Base-by-base conservation (phyloP, 1,140 invertebrate species). In the Neoseiulus cucumeris region DNA sequence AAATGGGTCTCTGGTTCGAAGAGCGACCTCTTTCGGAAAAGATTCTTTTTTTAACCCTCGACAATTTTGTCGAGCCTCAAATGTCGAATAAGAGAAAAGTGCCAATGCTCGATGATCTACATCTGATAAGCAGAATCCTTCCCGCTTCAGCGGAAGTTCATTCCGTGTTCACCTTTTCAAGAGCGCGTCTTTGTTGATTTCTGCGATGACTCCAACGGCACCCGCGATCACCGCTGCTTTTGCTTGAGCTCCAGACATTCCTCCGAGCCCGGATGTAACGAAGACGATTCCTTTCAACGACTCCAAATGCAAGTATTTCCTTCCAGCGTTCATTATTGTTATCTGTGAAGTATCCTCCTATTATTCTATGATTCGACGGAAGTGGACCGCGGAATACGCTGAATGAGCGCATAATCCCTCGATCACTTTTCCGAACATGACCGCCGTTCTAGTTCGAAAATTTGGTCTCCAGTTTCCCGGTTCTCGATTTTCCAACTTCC, bases 241-340 rank as follows among this genome's bases (percentile, higher is more conserved):
- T 1, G 84, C 79, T 71, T 84, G 83, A 2, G 83, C 83, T 0
- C 83, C 83, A 71, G 81, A 82, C 83, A 85, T 85, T 42, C 83
- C 84, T 29, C 83, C 83, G 1, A 85, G 74, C 4, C 83, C 83
- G n/a, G 83, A 79, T 7, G 81, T 81, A 2, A 85, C 72, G 71
- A 82, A 84, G 12, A 84, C 80, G 74, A 79, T 82, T 18, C 83
- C 83, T 9, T 71, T 70, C 65, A 85, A 71, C 65, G 79, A 75
- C 44, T 76, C 72, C 0, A 73, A 68, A 1, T 75, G 74, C 5
- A 85, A 71, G 71, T 85, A 81, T 69, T 81, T 82, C 64, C 82
- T 71, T 12, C 80, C 82, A 30, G 83, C 84, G 74, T 84, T 85
- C 69, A 85, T 70, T 4, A 85, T 72, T 2, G 83, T 85, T 44